Base-by-base conservation (phyloP, 2,113 vertebrate species). In the Toxotes jaculatrix region DNA sequence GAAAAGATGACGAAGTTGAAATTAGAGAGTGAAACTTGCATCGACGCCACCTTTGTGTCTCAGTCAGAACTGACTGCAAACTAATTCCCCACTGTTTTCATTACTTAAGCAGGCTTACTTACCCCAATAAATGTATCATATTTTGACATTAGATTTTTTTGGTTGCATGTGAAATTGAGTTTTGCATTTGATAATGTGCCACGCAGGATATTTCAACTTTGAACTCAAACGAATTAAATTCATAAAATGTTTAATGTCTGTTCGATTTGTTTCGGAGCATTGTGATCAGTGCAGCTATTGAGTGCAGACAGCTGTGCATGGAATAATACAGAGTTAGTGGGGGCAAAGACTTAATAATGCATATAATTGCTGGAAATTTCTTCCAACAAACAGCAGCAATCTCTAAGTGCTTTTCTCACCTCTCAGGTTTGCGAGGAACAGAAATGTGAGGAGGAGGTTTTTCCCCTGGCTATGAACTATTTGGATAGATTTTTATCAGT, bases 1-100 rank as follows among this genome's bases (percentile, higher is more conserved):
- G 97, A 98, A 98, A 98, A 98, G 95, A 98, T 97, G 97, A 97
- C 96, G 97, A 96, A 97, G 96, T 98, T 96, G 95, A 95, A 97
- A 96, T 94, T 95, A 94, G 88, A 90, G 92, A 93, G 88, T 77
- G 93, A 93, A 91, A 93, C 94, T 94, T 93, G 92, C 91, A 61
- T 90, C 87, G 93, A 96, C 97, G 96, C 97, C 96, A 97, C 96
- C 97, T 97, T 97, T 96, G 96, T 97, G 97, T 97, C 93, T 97
- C 90, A 73, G 90, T 83, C 92, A 85, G 96, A 94, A 95, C 89
- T 91, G 92, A 88, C 89, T 83, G 78, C 63, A 79, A 73, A 87
- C 86, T 72, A 74, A 75, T 77, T 80, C 71, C 69, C 9, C 16
- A 40, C 51, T 55, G 8, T 56, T 88, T 86, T 85, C 49, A 38